Conservation (phyloP, 2,797 vertebrate genomes). For the Falco berigora region DNA sequence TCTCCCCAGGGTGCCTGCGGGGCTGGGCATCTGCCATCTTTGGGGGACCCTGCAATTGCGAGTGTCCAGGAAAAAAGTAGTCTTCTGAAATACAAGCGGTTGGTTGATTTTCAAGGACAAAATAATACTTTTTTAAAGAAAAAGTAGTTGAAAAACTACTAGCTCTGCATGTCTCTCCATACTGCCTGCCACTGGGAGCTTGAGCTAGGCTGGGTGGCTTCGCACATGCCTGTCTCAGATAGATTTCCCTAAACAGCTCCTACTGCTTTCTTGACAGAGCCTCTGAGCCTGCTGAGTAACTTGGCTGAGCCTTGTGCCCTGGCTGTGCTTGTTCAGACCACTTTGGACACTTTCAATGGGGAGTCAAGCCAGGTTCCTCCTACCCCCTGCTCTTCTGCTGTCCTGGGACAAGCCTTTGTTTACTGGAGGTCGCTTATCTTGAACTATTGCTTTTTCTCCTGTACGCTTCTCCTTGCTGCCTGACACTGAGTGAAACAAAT, state of each 20-base stretch:
- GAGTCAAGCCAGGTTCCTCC: background rate
- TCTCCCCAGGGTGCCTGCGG: rapidly evolving
- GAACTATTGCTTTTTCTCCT: background rate
- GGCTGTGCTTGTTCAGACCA: background rate
- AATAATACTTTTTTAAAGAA: background rate
- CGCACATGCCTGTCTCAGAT: background rate
- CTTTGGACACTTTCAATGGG: background rate
- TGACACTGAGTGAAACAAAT: background rate
- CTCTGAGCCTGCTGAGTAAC: background rate
- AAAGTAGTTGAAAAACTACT: background rate
- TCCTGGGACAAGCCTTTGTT: background rate
- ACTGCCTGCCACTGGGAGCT: background rate
- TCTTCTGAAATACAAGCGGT: background rate
- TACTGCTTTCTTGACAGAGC: background rate
- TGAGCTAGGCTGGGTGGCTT: background rate
- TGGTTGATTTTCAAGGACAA: background rate
- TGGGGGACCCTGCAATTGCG: background rate
- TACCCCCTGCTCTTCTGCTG: background rate
- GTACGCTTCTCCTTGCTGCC: background rate
- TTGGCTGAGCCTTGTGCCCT: background rate
- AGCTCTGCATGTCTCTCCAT: background rate
- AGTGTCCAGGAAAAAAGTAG: background rate
- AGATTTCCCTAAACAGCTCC: background rate
- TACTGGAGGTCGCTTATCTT: background rate
- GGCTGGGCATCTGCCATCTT: background rate